Evolutionary conservation across 2,888 invertebrate species (phyloP), one percentile per base, ranked within the genome.

Genomic region (Bellardia bayeri): DNA sequence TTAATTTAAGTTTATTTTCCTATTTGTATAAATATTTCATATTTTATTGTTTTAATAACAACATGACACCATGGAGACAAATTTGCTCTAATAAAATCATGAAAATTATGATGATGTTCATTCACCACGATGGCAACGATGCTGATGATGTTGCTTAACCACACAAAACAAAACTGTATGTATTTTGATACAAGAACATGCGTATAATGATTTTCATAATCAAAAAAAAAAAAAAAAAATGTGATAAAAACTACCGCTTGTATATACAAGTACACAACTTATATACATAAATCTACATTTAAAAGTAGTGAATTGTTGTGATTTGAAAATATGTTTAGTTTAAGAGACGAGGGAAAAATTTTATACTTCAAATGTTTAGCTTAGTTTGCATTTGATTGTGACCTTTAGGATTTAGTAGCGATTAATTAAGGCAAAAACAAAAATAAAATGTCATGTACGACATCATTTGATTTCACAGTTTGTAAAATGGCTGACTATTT

Each of bases 41-140:
- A 58, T 58, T 58, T 58, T 3, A 58, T 58, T 58, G 58, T 61
- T 61, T 61, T 14, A 13, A 6, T 61, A 33, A 61, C 61, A 61
- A 61, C 33, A 33, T 33, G 58, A 7, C 33, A 61, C 61, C 33
- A 61, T 61, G 33, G 33, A 61, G 33, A 61, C 61, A 61, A n/a
- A 61, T 61, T 61, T 37, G 14, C 13, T n/a, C 14, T 33, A 61
- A 61, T 61, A 61, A 37, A 33, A 33, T 61, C 14, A 61, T 61
- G 58, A 13, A 30, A 30, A 30, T 58, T 11, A 58, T 30, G 13
- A 30, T 30, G 30, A 58, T 58, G 58, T 30, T 30, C 8, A 9
- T 58, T 23, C 51, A 54, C 14, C 51, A 7, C 51, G 56, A 56
- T 56, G 56, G 16, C 11, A 16, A 51, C 51, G 5, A 51, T 11